Evolutionary conservation across 2,113 vertebrate genomes (phyloP).

Genomic region (Menura novaehollandiae): DNA sequence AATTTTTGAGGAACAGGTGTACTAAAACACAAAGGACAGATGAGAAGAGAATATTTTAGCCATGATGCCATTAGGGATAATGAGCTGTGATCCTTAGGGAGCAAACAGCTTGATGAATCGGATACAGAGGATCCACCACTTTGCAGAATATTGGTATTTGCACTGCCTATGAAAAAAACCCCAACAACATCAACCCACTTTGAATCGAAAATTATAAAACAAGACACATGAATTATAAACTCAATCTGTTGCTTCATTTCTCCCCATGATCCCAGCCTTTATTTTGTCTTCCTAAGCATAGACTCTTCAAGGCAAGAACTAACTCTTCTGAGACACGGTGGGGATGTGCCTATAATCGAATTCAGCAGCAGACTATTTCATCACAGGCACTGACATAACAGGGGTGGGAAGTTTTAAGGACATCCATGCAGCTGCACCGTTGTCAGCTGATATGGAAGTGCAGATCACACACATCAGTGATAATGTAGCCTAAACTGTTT

Average conservation of each 20-base stretch:
- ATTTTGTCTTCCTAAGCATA: background rate
- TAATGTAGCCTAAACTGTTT: background rate
- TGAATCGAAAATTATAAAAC: background rate
- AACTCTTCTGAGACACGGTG: background rate
- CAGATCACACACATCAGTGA: background rate
- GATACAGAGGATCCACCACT: background rate
- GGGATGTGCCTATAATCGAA: background rate
- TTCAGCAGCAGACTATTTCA: background rate
- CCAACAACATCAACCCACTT: background rate
- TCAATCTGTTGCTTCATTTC: background rate
- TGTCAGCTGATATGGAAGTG: background rate
- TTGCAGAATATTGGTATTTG: background rate
- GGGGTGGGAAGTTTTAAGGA: background rate
- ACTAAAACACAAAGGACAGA: background rate
- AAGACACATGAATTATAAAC: background rate
- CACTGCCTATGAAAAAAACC: background rate
- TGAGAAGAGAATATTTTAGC: background rate
- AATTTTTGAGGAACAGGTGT: background rate
- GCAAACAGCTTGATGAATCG: background rate
- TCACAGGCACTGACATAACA: background rate
- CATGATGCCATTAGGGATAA: background rate
- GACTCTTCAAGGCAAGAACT: background rate
- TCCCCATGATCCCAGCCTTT: background rate
- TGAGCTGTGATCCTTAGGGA: background rate
- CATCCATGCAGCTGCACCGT: background rate